Percentiles rank a stretch among this genome's conserved stretches.
These are phyloP conservation scores for Lates japonicus DNA, from an alignment of 2,797 vertebrate genomes.

Conservation along the genomic window DNA sequence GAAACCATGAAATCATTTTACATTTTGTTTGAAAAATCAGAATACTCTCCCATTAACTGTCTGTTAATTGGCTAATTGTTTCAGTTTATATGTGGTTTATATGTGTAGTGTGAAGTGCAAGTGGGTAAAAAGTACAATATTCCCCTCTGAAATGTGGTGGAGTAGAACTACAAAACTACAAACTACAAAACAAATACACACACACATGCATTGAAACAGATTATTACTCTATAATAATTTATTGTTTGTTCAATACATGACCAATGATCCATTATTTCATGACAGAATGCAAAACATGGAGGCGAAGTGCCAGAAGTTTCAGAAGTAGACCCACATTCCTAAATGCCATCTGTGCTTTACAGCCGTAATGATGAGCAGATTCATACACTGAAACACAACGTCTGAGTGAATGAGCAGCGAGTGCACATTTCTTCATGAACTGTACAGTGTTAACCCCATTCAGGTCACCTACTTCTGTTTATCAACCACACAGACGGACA, in stretches of 20 bases:
- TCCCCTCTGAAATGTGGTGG: no score
- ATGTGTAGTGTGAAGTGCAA: neutral
- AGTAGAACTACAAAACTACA: no score
- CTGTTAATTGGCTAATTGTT: neutral
- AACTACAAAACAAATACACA: neutral
- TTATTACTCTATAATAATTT: constrained; percentile 61
- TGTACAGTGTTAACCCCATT: neutral
- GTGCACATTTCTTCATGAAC: constrained; percentile 15
- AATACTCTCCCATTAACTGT: no score
- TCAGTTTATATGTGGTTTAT: neutral
- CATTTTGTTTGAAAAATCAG: no score
- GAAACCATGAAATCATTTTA: neutral
- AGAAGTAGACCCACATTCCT: constrained; percentile 41
- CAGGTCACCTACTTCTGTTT: constrained; percentile 2
- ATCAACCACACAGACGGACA: constrained; percentile 1
- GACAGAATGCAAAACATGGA: constrained; percentile 64
- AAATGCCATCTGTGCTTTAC: constrained; percentile 17
- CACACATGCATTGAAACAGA: neutral
- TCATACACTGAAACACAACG: constrained; percentile 29
- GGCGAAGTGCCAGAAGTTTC: constrained; percentile 43
- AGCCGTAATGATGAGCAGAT: constrained; percentile 27
- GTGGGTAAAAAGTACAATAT: neutral
- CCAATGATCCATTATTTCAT: constrained; percentile 39
- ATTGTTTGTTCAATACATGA: constrained; percentile 75
- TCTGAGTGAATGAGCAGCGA: constrained; percentile 21